phyloP scores from a whole-genome alignment of 2,888 invertebrate species.

The Panopea generosa region DNA sequence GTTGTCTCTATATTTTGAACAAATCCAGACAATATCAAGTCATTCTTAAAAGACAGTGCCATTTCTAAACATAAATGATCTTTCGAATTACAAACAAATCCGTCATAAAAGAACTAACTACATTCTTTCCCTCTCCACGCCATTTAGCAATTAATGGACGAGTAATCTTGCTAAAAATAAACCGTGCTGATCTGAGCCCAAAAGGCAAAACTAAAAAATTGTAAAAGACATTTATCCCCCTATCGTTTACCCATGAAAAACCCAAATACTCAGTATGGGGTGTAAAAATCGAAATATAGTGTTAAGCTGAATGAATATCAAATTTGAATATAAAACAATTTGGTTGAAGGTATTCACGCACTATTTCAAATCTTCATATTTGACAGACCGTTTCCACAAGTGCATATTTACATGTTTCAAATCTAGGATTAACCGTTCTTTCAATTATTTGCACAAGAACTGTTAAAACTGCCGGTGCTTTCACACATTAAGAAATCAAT shows the following conservation, averaged over 20 bases:
- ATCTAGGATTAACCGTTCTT: slow-evolving; percentile 8
- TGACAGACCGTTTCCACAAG: slow-evolving; percentile 19
- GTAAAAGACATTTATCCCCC: background rate
- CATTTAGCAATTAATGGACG: background rate
- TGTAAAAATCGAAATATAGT: slow-evolving; percentile 12
- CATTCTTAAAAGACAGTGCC: too few relatives aligned
- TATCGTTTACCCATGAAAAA: background rate
- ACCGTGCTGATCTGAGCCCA: slow-evolving; percentile 3
- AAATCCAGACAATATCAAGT: too few relatives aligned
- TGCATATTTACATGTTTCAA: slow-evolving; percentile 13
- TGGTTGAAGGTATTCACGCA: background rate
- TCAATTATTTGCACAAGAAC: too few relatives aligned
- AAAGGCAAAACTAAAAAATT: slow-evolving; percentile 4
- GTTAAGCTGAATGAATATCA: too few relatives aligned
- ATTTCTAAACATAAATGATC: too few relatives aligned
- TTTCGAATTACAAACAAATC: background rate
- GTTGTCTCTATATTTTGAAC: too few relatives aligned
- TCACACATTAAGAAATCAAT: too few relatives aligned
- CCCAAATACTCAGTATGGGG: slow-evolving; percentile 15
- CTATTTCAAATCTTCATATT: slow-evolving; percentile 12
- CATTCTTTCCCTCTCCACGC: slow-evolving; percentile 11
- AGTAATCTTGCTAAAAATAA: slow-evolving; percentile 4
- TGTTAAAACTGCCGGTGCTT: too few relatives aligned
- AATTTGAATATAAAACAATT: slow-evolving; percentile 1
- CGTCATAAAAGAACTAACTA: slow-evolving; percentile 16